Base-by-base conservation (phyloP, 2,113 vertebrate species). In the Elephantulus edwardii region DNA sequence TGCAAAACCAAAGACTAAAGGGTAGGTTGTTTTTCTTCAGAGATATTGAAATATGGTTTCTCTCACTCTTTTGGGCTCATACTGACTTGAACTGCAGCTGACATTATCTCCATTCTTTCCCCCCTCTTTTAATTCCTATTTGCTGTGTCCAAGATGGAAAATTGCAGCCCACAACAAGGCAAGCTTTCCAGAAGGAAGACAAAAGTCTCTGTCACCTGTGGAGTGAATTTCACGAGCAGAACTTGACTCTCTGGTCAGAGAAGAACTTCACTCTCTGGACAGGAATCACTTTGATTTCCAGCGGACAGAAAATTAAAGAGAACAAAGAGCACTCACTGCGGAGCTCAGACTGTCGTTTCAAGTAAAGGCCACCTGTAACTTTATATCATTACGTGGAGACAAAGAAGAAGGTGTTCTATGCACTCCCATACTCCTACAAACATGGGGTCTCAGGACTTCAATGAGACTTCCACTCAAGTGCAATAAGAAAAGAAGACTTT, bases 361-460 rank as follows among this genome's bases (percentile, higher is more conserved):
- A 91, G 52, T 86, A 90, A 58, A 83, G 72, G 48, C 87, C 26
- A 35, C 0, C 14, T 38, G 83, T 72, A 94, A 74, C 92, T 92
- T 92, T 91, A 96, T 83, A 95, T 89, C 62, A 85, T 28, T 86
- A 66, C 56, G 90, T 10, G 74, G 76, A 71, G 30, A 90, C 93
- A 83, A 40, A 81, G 97, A 95, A 95, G 48, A 92, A 95, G 60
- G 17, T 91, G 89, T 94, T 82, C 83, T 80, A 70, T 95, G 95
- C 90, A 95, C 50, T 20, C 6, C 10, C 40, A 54, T 64, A 58
- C 54, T 83, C 76, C 78, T 30, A 50, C 60, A 76, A 17, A 72
- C n/a, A 50, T 58, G 84, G 75, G 88, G 75, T 71, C 84, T 50
- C 1, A 12, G 42, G 68, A 3, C 62, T 70, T 58, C 44, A 30